Evolutionary conservation across 2,888 invertebrate genomes (phyloP), one percentile per base, ranked within the genome.

Genomic region (Epinotia demarniana): DNA sequence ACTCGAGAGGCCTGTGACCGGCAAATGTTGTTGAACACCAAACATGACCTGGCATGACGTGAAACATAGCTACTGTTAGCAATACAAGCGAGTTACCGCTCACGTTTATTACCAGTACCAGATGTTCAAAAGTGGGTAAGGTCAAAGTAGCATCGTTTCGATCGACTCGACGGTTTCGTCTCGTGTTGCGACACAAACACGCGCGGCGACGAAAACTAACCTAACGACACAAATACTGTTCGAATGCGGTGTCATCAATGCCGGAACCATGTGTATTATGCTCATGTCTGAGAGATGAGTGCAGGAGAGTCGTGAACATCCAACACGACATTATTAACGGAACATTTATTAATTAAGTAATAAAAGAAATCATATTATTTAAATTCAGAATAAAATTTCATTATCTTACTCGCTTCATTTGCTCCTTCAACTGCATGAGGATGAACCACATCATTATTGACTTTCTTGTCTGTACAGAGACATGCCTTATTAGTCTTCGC

Each of bases 111-210:
- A 43, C 57, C 49, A 33, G 57, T 19, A 74, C 74, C 63, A 63
- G 69, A 49, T 63, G 23, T 62, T 63, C 53, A 69, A 53, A 77
- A 77, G 81, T 82, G 79, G 82, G 80, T 83, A 85, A 90, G 90
- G 91, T 90, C 90, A 91, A 88, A 90, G 88, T 87, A 80, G 80
- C 90, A 89, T 88, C 88, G 87, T 88, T 89, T 87, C 85, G 85
- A n/a, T n/a, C 85, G 84, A 89, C 81, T 85, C 84, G 80, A 83
- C 83, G 84, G 80, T 83, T 82, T 84, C 85, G 86, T 83, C 84
- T 80, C 81, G 67, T 70, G 67, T 70, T 70, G 70, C 70, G 61
- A 61, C 75, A 75, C 46, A 46, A 39, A 39, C 57, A 43, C 49
- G 53, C 64, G 43, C 13, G 53, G 46, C 19, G 61, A 55, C 70